Evolutionary conservation across 1,140 invertebrate species (phyloP).

Genomic region (Aricia agestis): DNA sequence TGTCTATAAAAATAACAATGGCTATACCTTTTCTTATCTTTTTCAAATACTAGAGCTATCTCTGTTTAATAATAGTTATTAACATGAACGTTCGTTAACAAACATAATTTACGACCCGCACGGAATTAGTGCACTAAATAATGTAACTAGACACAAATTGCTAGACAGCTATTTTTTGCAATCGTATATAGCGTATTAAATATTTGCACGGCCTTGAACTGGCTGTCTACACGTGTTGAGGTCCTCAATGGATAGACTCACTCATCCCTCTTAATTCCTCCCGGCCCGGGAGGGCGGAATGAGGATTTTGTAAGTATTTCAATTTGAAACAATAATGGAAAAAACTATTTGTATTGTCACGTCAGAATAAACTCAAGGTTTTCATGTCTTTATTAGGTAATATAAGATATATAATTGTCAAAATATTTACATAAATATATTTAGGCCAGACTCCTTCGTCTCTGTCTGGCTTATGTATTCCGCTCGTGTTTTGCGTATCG

Average conservation of each 20-base stretch:
- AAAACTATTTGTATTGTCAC: slow-evolving; percentile 1
- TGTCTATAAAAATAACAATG: too few relatives aligned
- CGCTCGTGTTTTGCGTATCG: neutral
- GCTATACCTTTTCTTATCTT: too few relatives aligned
- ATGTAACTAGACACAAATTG: slow-evolving; percentile 10
- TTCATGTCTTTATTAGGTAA: neutral
- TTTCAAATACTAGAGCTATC: too few relatives aligned
- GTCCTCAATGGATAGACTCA: slow-evolving; percentile 39
- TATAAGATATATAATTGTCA: neutral
- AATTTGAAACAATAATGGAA: slow-evolving; percentile 40
- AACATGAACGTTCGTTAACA: neutral
- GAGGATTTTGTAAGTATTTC: slow-evolving; percentile 35
- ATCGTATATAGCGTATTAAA: neutral
- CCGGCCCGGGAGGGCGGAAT: slow-evolving; percentile 5
- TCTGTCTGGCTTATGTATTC: neutral
- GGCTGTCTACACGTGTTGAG: slow-evolving; percentile 41
- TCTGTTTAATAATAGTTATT: too few relatives aligned
- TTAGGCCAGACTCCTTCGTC: neutral
- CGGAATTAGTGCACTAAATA: neutral
- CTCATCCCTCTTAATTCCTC: neutral
- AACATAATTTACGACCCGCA: neutral
- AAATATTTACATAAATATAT: neutral
- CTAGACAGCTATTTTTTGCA: neutral
- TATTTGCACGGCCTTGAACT: slow-evolving; percentile 38
- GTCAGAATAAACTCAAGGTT: slow-evolving; percentile 28